phyloP scores from a whole-genome alignment of 2,113 vertebrate genomes.

The Aramus guarauna region DNA sequence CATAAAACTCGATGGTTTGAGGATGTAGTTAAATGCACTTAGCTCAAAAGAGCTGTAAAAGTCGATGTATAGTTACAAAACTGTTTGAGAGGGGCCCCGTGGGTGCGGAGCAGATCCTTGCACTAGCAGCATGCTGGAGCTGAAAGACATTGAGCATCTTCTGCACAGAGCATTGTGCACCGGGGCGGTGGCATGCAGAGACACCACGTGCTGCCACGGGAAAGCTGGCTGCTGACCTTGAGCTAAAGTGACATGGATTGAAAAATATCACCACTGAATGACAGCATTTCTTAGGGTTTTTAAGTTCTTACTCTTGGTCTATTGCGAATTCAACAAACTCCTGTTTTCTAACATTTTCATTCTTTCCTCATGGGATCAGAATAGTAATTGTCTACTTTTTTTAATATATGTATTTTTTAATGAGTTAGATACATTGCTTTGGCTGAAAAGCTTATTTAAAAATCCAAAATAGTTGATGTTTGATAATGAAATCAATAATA shows the following conservation, averaged over 20 bases:
- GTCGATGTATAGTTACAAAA: background rate
- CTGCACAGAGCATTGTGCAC: background rate
- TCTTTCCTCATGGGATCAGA: background rate
- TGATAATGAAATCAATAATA: background rate
- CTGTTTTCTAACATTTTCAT: background rate
- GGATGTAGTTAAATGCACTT: too few species aligned
- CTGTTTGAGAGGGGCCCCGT: fast-evolving
- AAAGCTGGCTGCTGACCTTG: background rate
- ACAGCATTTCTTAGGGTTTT: background rate
- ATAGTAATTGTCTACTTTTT: background rate
- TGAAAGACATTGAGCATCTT: background rate
- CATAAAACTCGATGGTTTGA: background rate
- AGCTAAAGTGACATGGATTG: fast-evolving
- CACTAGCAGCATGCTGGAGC: background rate
- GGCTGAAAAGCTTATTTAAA: background rate
- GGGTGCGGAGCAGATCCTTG: background rate
- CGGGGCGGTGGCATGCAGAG: fast-evolving
- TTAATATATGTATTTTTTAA: background rate
- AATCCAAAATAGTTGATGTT: background rate
- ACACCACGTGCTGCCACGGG: fast-evolving
- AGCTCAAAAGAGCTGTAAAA: background rate
- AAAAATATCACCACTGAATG: background rate
- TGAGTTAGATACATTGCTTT: background rate
- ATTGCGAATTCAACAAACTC: background rate
- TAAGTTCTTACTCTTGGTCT: background rate